Percentiles rank a stretch among this genome's conserved stretches.
Conservation (phyloP, 2,888 invertebrate genomes). For the Calliphora vomitoria region DNA sequence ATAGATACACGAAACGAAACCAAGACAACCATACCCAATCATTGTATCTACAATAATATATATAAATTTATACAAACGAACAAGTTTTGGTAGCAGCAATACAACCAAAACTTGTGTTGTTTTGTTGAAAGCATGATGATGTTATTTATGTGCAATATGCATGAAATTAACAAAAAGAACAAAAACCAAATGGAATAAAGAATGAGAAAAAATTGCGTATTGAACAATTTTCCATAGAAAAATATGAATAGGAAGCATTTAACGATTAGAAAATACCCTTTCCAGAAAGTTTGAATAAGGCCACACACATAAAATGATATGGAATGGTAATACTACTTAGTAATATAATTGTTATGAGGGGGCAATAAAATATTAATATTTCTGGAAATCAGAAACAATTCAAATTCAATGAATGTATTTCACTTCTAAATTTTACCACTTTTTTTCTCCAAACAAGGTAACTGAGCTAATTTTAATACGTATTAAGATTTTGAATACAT, state of each 20-base stretch:
- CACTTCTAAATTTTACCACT: no score
- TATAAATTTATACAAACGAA: neutral
- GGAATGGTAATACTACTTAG: no score
- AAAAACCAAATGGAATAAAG: no score
- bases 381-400: no score
- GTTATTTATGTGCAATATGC: slow-evolving; percentile 69
- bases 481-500: no score
- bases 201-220: slow-evolving; percentile 10
- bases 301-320: no score
- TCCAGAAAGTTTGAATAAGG: neutral
- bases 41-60: neutral
- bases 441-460: no score
- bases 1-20: neutral
- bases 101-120: slow-evolving; percentile 2
- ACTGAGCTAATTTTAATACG: no score
- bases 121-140: slow-evolving; percentile 55
- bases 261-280: neutral
- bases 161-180: slow-evolving; percentile 63
- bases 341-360: no score
- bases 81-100: slow-evolving; percentile 39
- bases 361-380: no score
- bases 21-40: slow-evolving; percentile 15
- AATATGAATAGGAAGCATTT: neutral
- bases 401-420: no score
- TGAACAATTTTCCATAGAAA: slow-evolving; percentile 32